phyloP scores from a whole-genome alignment of 2,113 vertebrate species.

The Pagrus major region DNA sequence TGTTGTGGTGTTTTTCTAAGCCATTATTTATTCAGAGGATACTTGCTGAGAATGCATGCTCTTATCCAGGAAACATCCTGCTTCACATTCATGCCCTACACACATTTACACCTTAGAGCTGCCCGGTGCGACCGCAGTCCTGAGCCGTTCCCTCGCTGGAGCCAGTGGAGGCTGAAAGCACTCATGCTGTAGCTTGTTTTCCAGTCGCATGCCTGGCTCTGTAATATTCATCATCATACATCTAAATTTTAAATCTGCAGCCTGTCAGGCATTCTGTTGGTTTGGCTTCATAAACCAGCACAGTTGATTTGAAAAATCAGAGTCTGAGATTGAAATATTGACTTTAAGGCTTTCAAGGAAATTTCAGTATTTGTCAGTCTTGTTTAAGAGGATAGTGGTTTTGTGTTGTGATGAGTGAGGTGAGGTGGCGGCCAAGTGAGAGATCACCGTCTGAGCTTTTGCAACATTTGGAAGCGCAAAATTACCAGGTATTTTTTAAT shows the following conservation, averaged over 20 bases:
- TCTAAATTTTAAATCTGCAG: constrained; percentile 5
- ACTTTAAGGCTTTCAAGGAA: not conserved
- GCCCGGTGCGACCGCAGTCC: not conserved
- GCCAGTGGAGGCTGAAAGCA: not conserved
- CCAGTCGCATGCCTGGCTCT: not conserved
- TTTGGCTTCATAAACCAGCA: not conserved
- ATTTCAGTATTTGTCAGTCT: not conserved
- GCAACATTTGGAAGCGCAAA: too few species aligned
- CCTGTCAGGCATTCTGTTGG: constrained; percentile 15
- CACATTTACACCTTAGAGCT: not conserved
- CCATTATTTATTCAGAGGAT: constrained; percentile 30
- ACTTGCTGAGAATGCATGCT: constrained; percentile 30
- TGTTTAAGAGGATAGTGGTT: too few species aligned
- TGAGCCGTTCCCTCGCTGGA: not conserved
- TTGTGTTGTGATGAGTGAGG: too few species aligned
- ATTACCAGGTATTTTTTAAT: too few species aligned
- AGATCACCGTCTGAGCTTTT: too few species aligned
- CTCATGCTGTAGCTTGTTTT: constrained; percentile 3
- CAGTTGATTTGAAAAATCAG: not conserved
- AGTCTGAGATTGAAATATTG: not conserved
- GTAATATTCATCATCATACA: constrained; percentile 31
- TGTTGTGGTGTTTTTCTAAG: constrained; percentile 9
- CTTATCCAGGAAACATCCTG: constrained; percentile 12
- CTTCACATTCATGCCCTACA: constrained; percentile 17
- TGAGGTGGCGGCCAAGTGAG: too few species aligned